Percentiles rank a stretch among this genome's conserved stretches.
Conservation (phyloP, 2,888 invertebrate genomes). For the Epicampocera succincta region DNA sequence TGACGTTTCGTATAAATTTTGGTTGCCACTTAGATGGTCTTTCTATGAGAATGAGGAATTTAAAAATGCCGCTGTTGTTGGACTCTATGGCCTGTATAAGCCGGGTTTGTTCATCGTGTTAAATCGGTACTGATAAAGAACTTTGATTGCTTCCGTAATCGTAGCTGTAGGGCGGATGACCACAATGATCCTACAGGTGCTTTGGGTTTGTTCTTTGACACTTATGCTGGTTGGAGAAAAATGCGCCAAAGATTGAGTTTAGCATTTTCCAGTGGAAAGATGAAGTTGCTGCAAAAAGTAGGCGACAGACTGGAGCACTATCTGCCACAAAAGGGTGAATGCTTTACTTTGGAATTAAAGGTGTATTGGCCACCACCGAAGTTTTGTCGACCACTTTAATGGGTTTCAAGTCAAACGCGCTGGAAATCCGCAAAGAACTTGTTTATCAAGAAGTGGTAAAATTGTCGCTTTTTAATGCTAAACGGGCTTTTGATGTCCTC, state of each 20-base stretch:
- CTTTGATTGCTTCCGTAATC: slow-evolving; percentile 75
- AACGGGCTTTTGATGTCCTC: slow-evolving; percentile 28
- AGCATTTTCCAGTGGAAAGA: slow-evolving; percentile 74
- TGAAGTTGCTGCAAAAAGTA: slow-evolving; percentile 73
- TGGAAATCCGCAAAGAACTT: slow-evolving; percentile 31
- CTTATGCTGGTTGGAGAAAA: slow-evolving; percentile 75
- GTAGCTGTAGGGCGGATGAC: slow-evolving; percentile 76
- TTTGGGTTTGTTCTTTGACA: slow-evolving; percentile 74
- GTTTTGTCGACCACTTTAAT: slow-evolving; percentile 76
- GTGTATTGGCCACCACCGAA: slow-evolving; percentile 77
- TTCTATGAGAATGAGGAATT: slow-evolving; percentile 75
- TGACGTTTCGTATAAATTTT: slow-evolving; percentile 76
- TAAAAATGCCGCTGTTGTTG: slow-evolving; percentile 72
- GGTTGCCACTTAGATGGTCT: slow-evolving; percentile 76
- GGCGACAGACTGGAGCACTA: slow-evolving; percentile 71
- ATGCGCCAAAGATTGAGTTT: slow-evolving; percentile 74
- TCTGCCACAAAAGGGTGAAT: slow-evolving; percentile 49
- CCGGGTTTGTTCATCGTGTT: slow-evolving; percentile 80
- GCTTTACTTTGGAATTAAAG: slow-evolving; percentile 69
- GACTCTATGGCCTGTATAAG: slow-evolving; percentile 81
- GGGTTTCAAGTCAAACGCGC: slow-evolving; percentile 71
- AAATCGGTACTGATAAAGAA: slow-evolving; percentile 80
- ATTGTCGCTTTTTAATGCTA: slow-evolving; percentile 10
- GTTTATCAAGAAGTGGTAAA: neutral
- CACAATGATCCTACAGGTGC: slow-evolving; percentile 73